These are phyloP conservation scores for Meloidogyne hapla DNA, from an alignment of 1,140 invertebrate species.

Conservation along the genomic window DNA sequence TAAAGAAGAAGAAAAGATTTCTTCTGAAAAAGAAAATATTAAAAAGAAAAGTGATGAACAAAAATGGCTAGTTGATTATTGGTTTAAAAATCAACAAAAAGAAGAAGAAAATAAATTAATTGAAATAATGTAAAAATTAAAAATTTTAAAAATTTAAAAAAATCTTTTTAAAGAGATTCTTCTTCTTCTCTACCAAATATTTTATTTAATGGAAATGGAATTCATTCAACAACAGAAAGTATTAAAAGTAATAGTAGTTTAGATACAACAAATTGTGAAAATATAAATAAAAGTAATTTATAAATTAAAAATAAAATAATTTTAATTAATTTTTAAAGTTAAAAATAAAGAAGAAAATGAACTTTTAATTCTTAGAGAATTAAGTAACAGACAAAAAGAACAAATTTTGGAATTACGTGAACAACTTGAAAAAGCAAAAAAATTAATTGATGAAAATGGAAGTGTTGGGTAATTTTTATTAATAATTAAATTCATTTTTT, in stretches of 20 bases:
- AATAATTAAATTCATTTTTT: conserved; percentile 6
- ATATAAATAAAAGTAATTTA: background rate
- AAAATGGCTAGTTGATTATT: conserved; percentile 28
- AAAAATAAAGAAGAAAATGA: conserved; percentile 32
- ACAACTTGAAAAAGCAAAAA: conserved; percentile 8
- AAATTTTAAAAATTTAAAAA: background rate
- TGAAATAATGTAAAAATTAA: too few relatives aligned
- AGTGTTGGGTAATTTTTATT: background rate
- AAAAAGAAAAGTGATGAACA: conserved; percentile 11
- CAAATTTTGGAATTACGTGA: conserved; percentile 32
- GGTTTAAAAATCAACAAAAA: conserved; percentile 25
- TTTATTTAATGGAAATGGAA: background rate
- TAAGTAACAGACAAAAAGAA: conserved; percentile 50
- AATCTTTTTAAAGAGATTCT: background rate
- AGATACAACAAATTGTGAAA: background rate
- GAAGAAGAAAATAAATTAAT: conserved; percentile 1
- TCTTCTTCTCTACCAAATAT: background rate
- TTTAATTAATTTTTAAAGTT: background rate
- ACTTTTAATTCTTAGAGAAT: conserved; percentile 30
- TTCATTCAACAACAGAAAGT: background rate
- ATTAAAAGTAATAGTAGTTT: background rate
- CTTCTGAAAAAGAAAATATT: background rate
- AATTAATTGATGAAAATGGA: conserved; percentile 12
- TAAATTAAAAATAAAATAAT: background rate
- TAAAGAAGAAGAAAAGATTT: background rate